A percentile compares a stretch with the other conserved stretches of the same genome.
These are phyloP conservation scores for Donacobius atricapilla DNA, from an alignment of 2,113 vertebrate genomes.

Conservation along the genomic window DNA sequence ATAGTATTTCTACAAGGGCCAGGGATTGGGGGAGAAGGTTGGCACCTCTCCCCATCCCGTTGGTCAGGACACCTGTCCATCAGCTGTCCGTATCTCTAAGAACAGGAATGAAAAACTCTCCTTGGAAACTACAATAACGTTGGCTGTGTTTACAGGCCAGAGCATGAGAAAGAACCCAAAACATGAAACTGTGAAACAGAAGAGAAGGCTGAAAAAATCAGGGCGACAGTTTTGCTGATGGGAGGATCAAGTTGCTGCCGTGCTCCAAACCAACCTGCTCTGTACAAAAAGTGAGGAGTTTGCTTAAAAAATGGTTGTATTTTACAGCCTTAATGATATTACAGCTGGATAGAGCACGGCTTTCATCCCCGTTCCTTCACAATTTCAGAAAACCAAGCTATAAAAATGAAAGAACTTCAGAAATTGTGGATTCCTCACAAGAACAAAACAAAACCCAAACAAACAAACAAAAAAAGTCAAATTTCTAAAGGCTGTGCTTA, in stretches of 20 bases:
- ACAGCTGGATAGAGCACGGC: accelerated
- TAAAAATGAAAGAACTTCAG: neutral
- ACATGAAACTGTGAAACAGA: no score
- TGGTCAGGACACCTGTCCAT: no score
- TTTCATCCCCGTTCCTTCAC: neutral
- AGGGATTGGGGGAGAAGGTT: no score
- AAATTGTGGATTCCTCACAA: neutral
- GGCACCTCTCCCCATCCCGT: no score
- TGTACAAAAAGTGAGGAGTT: neutral
- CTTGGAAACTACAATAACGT: no score
- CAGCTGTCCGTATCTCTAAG: no score
- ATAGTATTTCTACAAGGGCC: no score
- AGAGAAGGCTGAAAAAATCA: no score
- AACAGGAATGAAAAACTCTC: no score
- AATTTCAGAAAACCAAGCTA: accelerated
- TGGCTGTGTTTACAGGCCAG: no score
- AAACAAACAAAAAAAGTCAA: no score
- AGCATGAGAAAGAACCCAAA: no score
- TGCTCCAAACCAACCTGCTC: neutral
- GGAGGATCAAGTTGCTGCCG: neutral
- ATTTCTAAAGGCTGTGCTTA: neutral
- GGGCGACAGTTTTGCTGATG: neutral
- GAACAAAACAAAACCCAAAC: neutral
- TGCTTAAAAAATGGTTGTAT: neutral
- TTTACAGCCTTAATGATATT: neutral